Conservation (phyloP, 2,113 vertebrate genomes). For the Halichoerus grypus region DNA sequence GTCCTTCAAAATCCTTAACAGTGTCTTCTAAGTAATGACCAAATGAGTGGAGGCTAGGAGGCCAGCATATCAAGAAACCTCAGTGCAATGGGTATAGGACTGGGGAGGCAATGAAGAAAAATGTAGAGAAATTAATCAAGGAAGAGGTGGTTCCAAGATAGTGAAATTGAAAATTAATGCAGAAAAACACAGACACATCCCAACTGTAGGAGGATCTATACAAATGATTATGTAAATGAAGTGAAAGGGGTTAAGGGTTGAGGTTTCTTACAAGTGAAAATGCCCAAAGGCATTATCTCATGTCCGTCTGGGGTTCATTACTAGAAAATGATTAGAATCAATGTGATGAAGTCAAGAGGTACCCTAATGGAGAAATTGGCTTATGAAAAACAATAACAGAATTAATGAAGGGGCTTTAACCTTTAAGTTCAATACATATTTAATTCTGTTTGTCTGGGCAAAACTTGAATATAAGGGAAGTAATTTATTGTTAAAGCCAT, state of each 20-base stretch:
- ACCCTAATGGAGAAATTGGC: conserved; percentile 58
- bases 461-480: conserved; percentile 84
- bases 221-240: conserved; percentile 75
- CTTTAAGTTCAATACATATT: conserved; percentile 82
- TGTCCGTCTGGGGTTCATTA: conserved; percentile 50
- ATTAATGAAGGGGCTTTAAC: conserved; percentile 80
- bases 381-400: conserved; percentile 79
- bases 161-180: conserved; percentile 25
- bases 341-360: conserved; percentile 64
- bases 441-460: conserved; percentile 83
- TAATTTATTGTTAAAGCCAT: conserved; percentile 83
- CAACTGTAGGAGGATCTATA: conserved; percentile 37
- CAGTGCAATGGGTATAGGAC: neutral
- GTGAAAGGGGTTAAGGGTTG: conserved; percentile 47
- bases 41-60: neutral
- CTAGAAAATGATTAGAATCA: conserved; percentile 73
- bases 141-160: neutral
- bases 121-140: neutral
- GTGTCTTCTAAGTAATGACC: neutral
- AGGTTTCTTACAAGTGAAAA: conserved; percentile 71
- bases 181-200: conserved; percentile 29
- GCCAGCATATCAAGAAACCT: neutral
- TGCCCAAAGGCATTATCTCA: conserved; percentile 27
- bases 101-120: neutral
- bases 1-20: neutral